These are phyloP conservation scores for Cheilosia vernalis DNA, from an alignment of 2,888 invertebrate genomes.

Conservation along the genomic window DNA sequence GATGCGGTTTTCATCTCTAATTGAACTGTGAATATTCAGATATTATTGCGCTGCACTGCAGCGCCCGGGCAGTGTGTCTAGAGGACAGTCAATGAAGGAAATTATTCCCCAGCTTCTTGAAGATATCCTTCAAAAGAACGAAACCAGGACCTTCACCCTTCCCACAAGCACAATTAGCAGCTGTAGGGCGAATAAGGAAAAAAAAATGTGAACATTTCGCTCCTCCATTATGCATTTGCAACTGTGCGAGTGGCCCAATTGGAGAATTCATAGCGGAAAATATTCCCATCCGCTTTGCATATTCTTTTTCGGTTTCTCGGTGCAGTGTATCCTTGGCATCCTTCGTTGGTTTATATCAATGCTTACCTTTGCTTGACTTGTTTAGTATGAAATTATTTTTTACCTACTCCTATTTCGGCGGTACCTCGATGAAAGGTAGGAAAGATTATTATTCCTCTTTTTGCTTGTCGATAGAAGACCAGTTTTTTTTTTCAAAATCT, in stretches of 20 bases:
- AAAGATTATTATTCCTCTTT: slow-evolving; percentile 58
- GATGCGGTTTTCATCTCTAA: slow-evolving; percentile 51
- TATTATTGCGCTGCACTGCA: not conserved
- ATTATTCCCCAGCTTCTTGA: slow-evolving; percentile 47
- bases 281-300: slow-evolving; percentile 37
- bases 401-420: slow-evolving; percentile 28
- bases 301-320: not conserved
- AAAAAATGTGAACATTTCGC: slow-evolving; percentile 26
- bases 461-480: slow-evolving; percentile 33
- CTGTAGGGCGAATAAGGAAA: not conserved
- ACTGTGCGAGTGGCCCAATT: slow-evolving; percentile 68
- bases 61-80: slow-evolving; percentile 6
- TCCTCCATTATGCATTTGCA: slow-evolving; percentile 66
- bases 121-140: slow-evolving; percentile 23
- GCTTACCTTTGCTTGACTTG: slow-evolving; percentile 58
- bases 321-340: slow-evolving; percentile 19
- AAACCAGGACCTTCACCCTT: slow-evolving; percentile 2
- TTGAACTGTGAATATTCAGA: slow-evolving; percentile 65
- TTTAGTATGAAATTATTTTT: slow-evolving; percentile 44
- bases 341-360: slow-evolving; percentile 37
- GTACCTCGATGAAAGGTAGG: slow-evolving; percentile 49
- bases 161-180: slow-evolving; percentile 57
- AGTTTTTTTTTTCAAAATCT: not conserved
- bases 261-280: slow-evolving; percentile 53
- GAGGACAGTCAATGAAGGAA: slow-evolving; percentile 9